Conservation (phyloP, 2,888 invertebrate genomes). For the Acheta domesticus region DNA sequence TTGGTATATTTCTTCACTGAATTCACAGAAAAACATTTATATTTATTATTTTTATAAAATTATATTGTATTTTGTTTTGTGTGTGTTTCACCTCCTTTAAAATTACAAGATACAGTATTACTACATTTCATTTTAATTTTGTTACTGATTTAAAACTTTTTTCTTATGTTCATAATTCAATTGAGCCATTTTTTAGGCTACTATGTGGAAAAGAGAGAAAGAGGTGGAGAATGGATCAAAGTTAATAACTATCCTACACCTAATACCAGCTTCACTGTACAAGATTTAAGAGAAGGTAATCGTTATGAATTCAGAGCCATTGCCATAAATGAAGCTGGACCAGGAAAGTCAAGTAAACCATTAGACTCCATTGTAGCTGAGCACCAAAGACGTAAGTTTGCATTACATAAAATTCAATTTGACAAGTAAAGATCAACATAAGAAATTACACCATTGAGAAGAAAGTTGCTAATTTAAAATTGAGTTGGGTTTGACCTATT, state of each 20-base stretch:
- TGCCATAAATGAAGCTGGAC: conserved; percentile 96
- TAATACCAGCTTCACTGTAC: conserved; percentile 84
- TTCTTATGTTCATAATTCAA: too few relatives aligned
- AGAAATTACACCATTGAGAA: neutral
- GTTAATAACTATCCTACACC: conserved; percentile 91
- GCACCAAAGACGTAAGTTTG: conserved; percentile 70
- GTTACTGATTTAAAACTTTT: too few relatives aligned
- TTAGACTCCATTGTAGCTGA: conserved; percentile 87
- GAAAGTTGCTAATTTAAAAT: neutral
- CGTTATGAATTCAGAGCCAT: conserved; percentile 92
- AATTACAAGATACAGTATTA: too few relatives aligned
- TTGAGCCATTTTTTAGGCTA: conserved; percentile 60
- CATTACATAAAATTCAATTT: conserved; percentile 26
- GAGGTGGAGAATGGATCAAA: conserved; percentile 90
- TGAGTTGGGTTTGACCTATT: neutral
- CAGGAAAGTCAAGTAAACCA: conserved; percentile 93
- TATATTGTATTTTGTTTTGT: too few relatives aligned
- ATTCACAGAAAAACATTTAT: too few relatives aligned
- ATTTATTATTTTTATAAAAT: too few relatives aligned
- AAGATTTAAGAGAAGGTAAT: conserved; percentile 86
- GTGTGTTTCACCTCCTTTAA: too few relatives aligned
- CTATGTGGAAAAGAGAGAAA: conserved; percentile 88
- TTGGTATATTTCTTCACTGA: too few relatives aligned
- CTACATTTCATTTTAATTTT: too few relatives aligned
- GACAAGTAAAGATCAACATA: neutral